Conservation (phyloP, 2,888 invertebrate species). For the Strigamia transsilvanica region DNA sequence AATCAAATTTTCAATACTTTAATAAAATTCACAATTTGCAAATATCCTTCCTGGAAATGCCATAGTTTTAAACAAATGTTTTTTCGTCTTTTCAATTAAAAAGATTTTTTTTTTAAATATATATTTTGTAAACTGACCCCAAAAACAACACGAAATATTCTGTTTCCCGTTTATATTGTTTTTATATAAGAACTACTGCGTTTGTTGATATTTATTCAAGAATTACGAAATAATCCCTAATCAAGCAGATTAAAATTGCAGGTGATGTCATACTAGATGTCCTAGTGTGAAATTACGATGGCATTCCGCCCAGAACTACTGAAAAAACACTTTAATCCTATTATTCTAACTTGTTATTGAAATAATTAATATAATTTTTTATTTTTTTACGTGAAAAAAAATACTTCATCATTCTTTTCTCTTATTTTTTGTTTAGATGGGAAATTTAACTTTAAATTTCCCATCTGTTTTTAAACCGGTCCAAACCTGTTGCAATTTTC, state of each 20-base stretch:
- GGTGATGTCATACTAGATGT: not conserved
- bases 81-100: not conserved
- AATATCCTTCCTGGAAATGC: not conserved
- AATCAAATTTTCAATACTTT: slow-evolving; percentile 1
- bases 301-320: not conserved
- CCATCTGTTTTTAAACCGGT: not conserved
- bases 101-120: not conserved
- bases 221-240: not conserved
- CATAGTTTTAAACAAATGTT: not conserved
- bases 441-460: not conserved
- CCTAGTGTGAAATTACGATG: not conserved
- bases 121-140: not conserved
- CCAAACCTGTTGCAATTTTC: not conserved
- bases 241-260: not conserved
- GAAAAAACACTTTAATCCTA: not conserved
- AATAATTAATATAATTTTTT: not conserved
- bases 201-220: too few species aligned
- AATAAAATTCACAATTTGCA: not conserved
- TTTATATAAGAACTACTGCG: not conserved
- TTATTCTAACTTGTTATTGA: not conserved
- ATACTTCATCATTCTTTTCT: not conserved
- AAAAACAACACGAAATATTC: not conserved
- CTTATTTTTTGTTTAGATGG: not conserved
- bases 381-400: not conserved
- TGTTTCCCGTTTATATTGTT: not conserved